Conservation (phyloP, 92 coral and sea anemone genomes). For the Paramuricea clavata region DNA sequence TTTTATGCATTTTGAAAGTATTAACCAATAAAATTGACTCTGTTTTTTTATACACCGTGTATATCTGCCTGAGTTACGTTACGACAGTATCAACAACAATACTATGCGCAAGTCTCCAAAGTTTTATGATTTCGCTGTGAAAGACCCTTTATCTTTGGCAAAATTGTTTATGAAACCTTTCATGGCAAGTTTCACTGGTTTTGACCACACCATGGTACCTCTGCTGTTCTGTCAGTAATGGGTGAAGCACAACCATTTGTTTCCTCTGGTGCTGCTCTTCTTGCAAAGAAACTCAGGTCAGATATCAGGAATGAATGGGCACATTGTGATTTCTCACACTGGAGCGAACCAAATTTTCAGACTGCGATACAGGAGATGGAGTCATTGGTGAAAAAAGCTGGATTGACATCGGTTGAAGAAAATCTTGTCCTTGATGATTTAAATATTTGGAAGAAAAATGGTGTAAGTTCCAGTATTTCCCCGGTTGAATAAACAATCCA, state of each 20-base stretch:
- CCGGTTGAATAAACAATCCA: too few species aligned
- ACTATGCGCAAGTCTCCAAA: slow-evolving; percentile 21
- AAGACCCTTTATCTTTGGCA: slow-evolving; percentile 72
- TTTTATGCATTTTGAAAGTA: too few species aligned
- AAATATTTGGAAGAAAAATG: slow-evolving; percentile 74
- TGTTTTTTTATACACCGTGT: too few species aligned
- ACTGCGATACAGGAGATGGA: background rate
- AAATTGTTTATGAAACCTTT: slow-evolving; percentile 76
- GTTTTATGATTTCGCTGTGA: slow-evolving; percentile 75
- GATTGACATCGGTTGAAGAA: slow-evolving; percentile 64
- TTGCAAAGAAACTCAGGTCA: slow-evolving; percentile 74
- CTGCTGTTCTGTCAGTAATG: slow-evolving; percentile 84
- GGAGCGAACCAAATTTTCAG: slow-evolving; percentile 61
- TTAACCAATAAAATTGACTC: too few species aligned
- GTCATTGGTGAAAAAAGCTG: slow-evolving; percentile 53
- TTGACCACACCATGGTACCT: slow-evolving; percentile 82
- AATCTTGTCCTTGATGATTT: slow-evolving; percentile 57
- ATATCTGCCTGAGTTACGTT: too few species aligned
- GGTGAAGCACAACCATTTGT: slow-evolving; percentile 62
- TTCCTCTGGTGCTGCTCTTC: slow-evolving; percentile 40
- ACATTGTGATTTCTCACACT: slow-evolving; percentile 81
- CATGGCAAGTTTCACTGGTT: slow-evolving; percentile 87
- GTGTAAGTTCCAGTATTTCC: too few species aligned
- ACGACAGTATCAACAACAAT: slow-evolving; percentile 84
- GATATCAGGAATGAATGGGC: slow-evolving; percentile 86